Evolutionary conservation across 2,888 invertebrate species (phyloP).

Genomic region (Geophilus truncorum): DNA sequence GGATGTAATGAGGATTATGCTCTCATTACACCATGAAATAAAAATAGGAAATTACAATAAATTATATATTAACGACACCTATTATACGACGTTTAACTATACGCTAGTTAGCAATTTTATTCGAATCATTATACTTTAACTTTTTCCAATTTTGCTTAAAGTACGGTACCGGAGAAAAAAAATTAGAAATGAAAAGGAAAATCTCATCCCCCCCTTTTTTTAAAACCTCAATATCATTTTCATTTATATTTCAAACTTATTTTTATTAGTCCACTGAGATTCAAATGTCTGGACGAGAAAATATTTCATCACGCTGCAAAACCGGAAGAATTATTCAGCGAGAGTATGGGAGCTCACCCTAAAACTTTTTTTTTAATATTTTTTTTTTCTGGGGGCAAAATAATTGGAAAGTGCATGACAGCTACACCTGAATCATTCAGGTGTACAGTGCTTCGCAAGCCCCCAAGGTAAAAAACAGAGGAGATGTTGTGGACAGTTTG

Average conservation of each 20-base stretch:
- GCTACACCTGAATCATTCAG: constrained; percentile 1
- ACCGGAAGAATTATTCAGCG: not conserved
- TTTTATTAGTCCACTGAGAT: constrained; percentile 1
- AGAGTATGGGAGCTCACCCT: not conserved
- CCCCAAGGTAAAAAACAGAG: constrained; percentile 6
- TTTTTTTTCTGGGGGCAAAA: not conserved
- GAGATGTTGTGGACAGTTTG: constrained; percentile 14
- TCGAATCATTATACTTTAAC: not conserved
- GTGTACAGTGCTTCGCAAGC: constrained; percentile 4
- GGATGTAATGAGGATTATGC: constrained; percentile 2
- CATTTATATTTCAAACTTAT: constrained; percentile 16
- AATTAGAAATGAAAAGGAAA: not conserved
- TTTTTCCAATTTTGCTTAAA: not conserved
- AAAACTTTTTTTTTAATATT: not conserved
- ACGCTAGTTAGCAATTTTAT: not conserved
- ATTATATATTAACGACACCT: not conserved
- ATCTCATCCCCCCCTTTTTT: not conserved
- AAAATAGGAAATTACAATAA: not conserved
- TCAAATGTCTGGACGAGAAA: constrained; percentile 6
- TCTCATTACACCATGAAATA: not conserved
- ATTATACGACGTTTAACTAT: not conserved
- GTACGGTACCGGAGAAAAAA: not conserved
- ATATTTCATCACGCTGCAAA: not conserved
- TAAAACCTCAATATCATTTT: not conserved
- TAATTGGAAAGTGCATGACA: constrained; percentile 16